Conservation (phyloP, 2,797 vertebrate species). For the Tapirus indicus region DNA sequence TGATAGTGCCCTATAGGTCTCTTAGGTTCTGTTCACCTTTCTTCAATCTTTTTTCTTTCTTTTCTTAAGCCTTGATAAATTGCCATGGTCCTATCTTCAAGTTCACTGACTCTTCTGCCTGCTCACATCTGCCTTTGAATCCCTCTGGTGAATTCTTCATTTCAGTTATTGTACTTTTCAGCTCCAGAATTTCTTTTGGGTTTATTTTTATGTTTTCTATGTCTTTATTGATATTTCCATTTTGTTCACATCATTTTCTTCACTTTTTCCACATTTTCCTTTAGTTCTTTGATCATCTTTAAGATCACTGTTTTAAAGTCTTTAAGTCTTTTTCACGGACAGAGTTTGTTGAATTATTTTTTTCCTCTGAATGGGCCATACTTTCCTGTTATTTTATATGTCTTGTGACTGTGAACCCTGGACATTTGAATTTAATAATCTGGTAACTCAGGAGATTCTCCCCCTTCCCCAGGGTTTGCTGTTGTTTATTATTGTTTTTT, state of each 20-base stretch:
- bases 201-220: background rate
- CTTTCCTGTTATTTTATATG: background rate
- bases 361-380: background rate
- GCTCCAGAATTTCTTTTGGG: background rate
- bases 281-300: background rate
- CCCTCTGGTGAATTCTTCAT: background rate
- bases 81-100: background rate
- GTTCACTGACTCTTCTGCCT: background rate
- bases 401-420: background rate
- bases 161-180: background rate
- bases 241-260: background rate
- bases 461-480: background rate
- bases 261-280: background rate
- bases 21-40: background rate
- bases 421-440: background rate
- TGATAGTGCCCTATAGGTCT: background rate
- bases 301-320: background rate
- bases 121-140: background rate
- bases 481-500: background rate
- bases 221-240: background rate
- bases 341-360: background rate
- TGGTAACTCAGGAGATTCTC: background rate
- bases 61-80: background rate
- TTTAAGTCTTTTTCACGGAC: background rate
- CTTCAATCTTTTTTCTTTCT: background rate